phyloP scores from a whole-genome alignment of 2,113 vertebrate genomes.

The Seriola rivoliana region DNA sequence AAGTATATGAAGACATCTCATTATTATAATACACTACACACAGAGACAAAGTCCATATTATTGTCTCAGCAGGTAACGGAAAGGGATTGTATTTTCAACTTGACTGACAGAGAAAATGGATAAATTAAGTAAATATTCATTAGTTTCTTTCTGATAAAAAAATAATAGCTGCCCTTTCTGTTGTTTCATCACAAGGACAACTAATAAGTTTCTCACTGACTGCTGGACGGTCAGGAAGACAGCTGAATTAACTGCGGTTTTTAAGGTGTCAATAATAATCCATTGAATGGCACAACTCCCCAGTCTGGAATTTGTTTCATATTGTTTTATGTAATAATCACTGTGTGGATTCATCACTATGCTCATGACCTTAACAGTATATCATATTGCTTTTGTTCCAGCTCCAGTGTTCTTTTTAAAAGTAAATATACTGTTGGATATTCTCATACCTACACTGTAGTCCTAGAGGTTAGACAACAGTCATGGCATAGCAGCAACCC shows the following conservation, averaged over 20 bases:
- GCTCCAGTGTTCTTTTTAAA: not conserved
- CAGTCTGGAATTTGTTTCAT: not conserved
- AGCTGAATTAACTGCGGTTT: not conserved
- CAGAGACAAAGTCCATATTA: conserved; percentile 33
- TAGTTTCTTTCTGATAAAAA: not conserved
- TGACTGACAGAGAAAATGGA: conserved; percentile 52
- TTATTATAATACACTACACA: conserved; percentile 54
- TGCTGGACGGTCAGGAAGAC: not conserved
- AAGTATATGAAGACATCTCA: conserved; percentile 72
- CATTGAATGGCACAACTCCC: not conserved
- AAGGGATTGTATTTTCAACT: conserved; percentile 25
- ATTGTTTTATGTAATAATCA: not conserved
- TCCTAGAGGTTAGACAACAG: too few species aligned
- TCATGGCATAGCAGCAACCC: too few species aligned
- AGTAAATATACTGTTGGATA: too few species aligned
- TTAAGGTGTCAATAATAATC: not conserved
- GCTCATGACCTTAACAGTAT: not conserved
- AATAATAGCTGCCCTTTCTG: not conserved
- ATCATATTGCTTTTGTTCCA: not conserved
- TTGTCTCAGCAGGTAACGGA: conserved; percentile 27
- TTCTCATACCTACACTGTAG: too few species aligned
- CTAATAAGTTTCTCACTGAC: not conserved
- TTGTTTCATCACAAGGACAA: not conserved
- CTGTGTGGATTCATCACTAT: not conserved
- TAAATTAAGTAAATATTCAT: conserved; percentile 19